These are phyloP conservation scores for Hofmannophila pseudospretella DNA, from an alignment of 2,888 invertebrate genomes.

Conservation along the genomic window DNA sequence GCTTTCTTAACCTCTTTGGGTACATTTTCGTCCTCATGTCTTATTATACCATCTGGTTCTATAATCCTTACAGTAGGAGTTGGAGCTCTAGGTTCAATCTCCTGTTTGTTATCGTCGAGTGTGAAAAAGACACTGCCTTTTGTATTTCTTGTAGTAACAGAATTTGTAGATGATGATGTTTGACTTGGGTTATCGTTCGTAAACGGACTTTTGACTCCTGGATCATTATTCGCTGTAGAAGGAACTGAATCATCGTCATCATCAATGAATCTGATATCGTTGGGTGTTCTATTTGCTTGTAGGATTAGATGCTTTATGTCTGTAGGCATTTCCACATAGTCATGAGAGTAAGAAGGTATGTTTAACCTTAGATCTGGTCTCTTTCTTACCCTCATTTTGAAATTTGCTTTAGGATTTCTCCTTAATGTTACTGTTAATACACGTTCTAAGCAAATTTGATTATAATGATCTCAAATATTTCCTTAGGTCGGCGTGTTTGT, in stretches of 20 bases:
- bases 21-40: slow-evolving; percentile 2
- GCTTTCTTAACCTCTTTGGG: slow-evolving; percentile 10
- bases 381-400: slow-evolving; percentile 39
- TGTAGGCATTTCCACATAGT: slow-evolving; percentile 63
- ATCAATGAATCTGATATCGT: slow-evolving; percentile 35
- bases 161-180: no score
- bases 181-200: no score
- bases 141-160: no score
- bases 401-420: not conserved
- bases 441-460: no score
- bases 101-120: no score
- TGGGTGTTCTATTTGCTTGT: slow-evolving; percentile 29
- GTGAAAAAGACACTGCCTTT: no score
- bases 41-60: slow-evolving; percentile 21
- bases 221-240: slow-evolving; percentile 10
- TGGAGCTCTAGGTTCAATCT: no score
- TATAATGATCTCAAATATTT: slow-evolving; percentile 5
- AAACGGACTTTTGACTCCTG: slow-evolving; percentile 21
- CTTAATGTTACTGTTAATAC: not conserved
- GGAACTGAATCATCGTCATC: slow-evolving; percentile 20
- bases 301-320: slow-evolving; percentile 40
- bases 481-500: slow-evolving; percentile 3
- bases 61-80: slow-evolving; percentile 56
- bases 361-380: slow-evolving; percentile 55
- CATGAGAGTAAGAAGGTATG: slow-evolving; percentile 56